Evolutionary conservation across 2,797 vertebrate species (phyloP).

Genomic region (Tympanoctomys barrerae): DNA sequence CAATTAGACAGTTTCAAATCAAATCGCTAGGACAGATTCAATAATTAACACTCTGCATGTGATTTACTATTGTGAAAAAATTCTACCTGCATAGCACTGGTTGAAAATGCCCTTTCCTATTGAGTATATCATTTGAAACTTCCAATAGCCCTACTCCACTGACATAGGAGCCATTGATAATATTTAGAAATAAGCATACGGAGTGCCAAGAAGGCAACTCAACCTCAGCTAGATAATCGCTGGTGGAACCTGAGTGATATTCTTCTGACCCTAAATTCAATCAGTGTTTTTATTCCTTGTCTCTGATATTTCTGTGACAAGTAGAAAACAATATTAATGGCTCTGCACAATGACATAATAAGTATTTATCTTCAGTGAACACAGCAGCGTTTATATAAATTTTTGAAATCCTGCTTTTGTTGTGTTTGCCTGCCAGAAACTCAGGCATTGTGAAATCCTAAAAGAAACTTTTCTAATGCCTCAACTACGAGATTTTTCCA

Average conservation of each 20-base stretch:
- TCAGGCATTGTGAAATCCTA: constrained; percentile 5
- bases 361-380: background rate
- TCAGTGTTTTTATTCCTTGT: background rate
- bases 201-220: constrained; percentile 6
- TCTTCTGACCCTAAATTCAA: background rate
- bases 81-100: background rate
- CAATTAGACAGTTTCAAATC: too few relatives aligned
- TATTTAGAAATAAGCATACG: constrained; percentile 14
- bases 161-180: background rate
- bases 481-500: constrained; percentile 15
- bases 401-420: background rate
- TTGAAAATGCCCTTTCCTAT: background rate
- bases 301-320: background rate
- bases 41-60: too few relatives aligned
- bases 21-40: too few relatives aligned
- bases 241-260: background rate
- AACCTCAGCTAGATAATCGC: background rate
- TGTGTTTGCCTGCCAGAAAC: background rate
- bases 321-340: background rate
- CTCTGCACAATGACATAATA: background rate
- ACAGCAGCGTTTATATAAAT: background rate
- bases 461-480: background rate
- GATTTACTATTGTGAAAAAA: background rate
- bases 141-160: background rate
- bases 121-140: background rate